Evolutionary conservation across 2,888 invertebrate species (phyloP).

Genomic region (Cerastoderma edule): DNA sequence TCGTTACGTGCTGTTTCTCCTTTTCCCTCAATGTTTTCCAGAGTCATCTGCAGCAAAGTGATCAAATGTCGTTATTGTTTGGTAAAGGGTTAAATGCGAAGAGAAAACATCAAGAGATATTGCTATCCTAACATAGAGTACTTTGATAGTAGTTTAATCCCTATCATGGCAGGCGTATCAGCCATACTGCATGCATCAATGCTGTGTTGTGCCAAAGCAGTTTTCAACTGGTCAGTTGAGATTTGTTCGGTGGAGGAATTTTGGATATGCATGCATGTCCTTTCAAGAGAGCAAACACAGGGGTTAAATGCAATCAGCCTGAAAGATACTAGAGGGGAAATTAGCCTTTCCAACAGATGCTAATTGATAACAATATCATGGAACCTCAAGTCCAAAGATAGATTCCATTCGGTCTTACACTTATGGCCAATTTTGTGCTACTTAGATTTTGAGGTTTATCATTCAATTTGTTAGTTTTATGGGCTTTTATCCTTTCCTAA

Average conservation of each 20-base stretch:
- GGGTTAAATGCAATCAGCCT: conserved; percentile 15
- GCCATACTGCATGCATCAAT: not conserved
- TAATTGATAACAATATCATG: conserved; percentile 11
- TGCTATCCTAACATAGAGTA: not conserved
- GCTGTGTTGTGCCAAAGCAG: not conserved
- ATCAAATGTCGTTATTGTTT: too few relatives aligned
- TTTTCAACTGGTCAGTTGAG: conserved; percentile 5
- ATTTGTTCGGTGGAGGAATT: not conserved
- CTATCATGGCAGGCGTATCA: too few relatives aligned
- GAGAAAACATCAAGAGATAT: conserved; percentile 3
- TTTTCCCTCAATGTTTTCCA: too few relatives aligned
- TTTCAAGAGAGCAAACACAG: conserved; percentile 15
- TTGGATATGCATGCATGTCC: conserved; percentile 3
- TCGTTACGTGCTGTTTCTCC: too few relatives aligned
- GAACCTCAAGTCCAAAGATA: too few relatives aligned
- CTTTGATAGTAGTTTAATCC: conserved; percentile 1
- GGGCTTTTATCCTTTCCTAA: too few relatives aligned
- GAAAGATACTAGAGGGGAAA: conserved; percentile 15
- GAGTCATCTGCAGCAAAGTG: too few relatives aligned
- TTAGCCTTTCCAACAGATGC: conserved; percentile 2
- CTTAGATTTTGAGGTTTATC: too few relatives aligned
- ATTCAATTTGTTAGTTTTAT: too few relatives aligned
- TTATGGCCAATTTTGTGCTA: too few relatives aligned
- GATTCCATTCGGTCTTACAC: too few relatives aligned
- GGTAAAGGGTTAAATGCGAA: too few relatives aligned